These are phyloP conservation scores for Balearica regulorum DNA, from an alignment of 2,797 vertebrate species.

Conservation along the genomic window DNA sequence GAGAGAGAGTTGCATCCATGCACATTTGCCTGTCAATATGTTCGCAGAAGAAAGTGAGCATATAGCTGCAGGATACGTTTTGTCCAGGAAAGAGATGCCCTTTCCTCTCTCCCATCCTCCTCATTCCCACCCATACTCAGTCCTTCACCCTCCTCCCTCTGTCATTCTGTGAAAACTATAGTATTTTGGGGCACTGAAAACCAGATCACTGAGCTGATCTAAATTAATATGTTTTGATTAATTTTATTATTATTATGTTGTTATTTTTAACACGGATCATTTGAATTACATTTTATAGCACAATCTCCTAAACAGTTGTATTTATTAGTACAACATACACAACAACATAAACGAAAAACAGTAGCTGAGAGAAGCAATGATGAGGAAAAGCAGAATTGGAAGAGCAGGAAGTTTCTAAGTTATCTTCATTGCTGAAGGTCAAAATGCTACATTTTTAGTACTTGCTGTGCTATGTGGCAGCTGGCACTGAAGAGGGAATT, in stretches of 20 bases:
- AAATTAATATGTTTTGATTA: not conserved
- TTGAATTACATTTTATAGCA: not conserved
- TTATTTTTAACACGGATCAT: not conserved
- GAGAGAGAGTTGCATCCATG: not conserved
- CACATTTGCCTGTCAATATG: not conserved
- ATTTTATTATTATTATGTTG: no score
- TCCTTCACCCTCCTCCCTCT: not conserved
- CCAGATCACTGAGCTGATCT: not conserved
- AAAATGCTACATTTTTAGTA: not conserved
- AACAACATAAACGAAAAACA: not conserved
- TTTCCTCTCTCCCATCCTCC: not conserved
- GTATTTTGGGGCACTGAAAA: not conserved
- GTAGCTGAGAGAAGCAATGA: not conserved
- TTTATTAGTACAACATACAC: not conserved
- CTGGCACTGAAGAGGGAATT: not conserved
- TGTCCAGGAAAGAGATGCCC: not conserved
- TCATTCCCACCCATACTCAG: not conserved
- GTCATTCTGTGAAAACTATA: not conserved
- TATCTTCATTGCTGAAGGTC: not conserved
- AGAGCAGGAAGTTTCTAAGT: not conserved
- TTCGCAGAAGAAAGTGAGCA: not conserved
- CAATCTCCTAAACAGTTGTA: not conserved
- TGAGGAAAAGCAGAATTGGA: not conserved
- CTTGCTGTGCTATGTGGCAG: not conserved
- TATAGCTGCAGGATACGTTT: not conserved